These are phyloP conservation scores for Sinocyclocheilus grahami DNA, from an alignment of 2,113 vertebrate species.

Conservation along the genomic window DNA sequence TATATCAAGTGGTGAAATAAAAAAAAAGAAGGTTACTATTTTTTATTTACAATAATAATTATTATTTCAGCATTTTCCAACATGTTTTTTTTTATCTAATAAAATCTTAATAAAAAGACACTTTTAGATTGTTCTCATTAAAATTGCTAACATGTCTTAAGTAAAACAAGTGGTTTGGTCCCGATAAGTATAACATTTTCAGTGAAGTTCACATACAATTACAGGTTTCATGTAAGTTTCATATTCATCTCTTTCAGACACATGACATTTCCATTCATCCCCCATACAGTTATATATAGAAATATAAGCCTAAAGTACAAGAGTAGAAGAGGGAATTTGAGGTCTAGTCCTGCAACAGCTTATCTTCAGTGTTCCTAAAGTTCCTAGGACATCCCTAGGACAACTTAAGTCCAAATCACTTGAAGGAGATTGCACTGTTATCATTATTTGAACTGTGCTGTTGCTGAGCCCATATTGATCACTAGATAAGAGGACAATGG, in stretches of 20 bases:
- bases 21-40: too few species aligned
- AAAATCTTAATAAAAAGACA: too few species aligned
- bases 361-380: not conserved
- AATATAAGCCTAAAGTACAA: not conserved
- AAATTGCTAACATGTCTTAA: not conserved
- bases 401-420: conserved; percentile 24
- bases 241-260: too few species aligned
- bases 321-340: not conserved
- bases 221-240: too few species aligned
- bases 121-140: too few species aligned
- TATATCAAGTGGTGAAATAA: too few species aligned
- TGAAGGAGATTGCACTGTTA: not conserved
- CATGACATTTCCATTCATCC: too few species aligned
- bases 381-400: conserved; percentile 1
- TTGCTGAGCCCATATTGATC: conserved; percentile 33
- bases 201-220: not conserved
- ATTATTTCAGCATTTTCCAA: too few species aligned
- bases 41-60: too few species aligned
- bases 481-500: conserved; percentile 32
- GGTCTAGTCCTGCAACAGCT: not conserved
- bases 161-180: not conserved
- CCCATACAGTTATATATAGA: not conserved
- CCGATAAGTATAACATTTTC: not conserved
- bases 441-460: conserved; percentile 9
- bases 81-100: too few species aligned